Conservation (phyloP, 2,797 vertebrate genomes). For the Tachyglossus aculeatus region DNA sequence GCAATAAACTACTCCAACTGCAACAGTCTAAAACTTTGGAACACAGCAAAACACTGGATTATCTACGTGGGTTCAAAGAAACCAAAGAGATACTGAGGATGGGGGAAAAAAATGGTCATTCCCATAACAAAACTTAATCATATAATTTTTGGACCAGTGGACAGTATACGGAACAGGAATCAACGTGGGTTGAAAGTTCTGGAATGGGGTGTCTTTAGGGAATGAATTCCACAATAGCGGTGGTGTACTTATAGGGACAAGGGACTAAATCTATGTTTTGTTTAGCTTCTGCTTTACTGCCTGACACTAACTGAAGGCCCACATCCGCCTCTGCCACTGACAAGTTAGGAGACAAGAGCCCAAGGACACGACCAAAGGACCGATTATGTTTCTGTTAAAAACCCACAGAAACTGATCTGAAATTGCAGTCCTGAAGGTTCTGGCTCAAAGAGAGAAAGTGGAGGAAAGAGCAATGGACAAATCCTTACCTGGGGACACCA, state of each 20-base stretch:
- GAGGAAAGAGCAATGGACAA: not conserved
- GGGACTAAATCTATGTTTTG: not conserved
- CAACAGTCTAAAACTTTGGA: no score
- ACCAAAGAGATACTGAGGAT: no score
- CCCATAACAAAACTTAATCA: no score
- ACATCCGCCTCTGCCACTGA: not conserved
- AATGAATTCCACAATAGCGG: not conserved
- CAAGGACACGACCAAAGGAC: not conserved
- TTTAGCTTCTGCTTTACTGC: conserved; percentile 2
- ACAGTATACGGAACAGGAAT: no score
- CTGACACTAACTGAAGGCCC: not conserved
- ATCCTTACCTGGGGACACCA: conserved; percentile 91
- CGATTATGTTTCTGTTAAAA: no score
- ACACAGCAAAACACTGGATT: no score
- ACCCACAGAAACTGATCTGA: not conserved
- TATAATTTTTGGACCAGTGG: no score
- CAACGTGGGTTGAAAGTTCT: no score
- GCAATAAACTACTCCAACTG: no score
- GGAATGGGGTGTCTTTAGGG: not conserved
- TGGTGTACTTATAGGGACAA: not conserved
- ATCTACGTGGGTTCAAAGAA: no score
- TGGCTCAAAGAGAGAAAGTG: not conserved
- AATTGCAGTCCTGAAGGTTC: not conserved
- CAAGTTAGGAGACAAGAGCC: not conserved
- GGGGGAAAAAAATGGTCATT: no score